Percentiles rank a stretch among this genome's conserved stretches.
Conservation (phyloP, 2,888 invertebrate species). For the Gortyna flavago region DNA sequence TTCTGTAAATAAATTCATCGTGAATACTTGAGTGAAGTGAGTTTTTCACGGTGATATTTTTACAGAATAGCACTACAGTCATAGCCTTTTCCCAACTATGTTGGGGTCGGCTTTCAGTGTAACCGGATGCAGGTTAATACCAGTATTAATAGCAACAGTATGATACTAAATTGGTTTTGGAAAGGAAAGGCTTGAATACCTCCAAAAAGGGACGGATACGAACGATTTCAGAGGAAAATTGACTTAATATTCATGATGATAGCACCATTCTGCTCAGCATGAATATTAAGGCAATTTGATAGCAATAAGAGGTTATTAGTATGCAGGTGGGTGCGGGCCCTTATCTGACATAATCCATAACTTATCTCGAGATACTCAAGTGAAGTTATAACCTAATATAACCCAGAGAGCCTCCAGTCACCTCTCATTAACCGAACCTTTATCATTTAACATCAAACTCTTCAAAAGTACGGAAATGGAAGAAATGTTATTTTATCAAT, state of each 20-base stretch:
- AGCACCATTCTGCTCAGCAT: constrained; percentile 17
- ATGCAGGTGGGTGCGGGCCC: constrained; percentile 26
- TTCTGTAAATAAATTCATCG: too few species aligned
- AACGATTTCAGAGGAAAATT: constrained; percentile 6
- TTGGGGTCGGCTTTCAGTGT: too few species aligned
- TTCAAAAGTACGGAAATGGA: constrained; percentile 7
- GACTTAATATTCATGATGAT: constrained; percentile 17
- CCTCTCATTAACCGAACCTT: constrained; percentile 19
- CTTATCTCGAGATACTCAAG: constrained; percentile 28
- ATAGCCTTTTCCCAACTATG: too few species aligned
- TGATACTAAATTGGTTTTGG: not conserved
- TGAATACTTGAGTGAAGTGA: too few species aligned
- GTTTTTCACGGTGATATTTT: too few species aligned
- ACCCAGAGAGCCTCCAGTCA: constrained; percentile 6
- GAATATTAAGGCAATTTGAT: constrained; percentile 2
- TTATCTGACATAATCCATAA: constrained; percentile 40
- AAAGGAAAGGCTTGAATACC: not conserved
- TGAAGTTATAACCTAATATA: constrained; percentile 8
- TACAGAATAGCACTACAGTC: too few species aligned
- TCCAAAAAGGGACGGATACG: not conserved
- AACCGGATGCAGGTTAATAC: too few species aligned
- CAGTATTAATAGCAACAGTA: too few species aligned
- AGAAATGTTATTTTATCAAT: constrained; percentile 48
- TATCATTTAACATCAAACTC: constrained; percentile 19
- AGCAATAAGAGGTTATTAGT: constrained; percentile 34